Conservation (phyloP, 1,140 invertebrate genomes). For the Solen grandis region DNA sequence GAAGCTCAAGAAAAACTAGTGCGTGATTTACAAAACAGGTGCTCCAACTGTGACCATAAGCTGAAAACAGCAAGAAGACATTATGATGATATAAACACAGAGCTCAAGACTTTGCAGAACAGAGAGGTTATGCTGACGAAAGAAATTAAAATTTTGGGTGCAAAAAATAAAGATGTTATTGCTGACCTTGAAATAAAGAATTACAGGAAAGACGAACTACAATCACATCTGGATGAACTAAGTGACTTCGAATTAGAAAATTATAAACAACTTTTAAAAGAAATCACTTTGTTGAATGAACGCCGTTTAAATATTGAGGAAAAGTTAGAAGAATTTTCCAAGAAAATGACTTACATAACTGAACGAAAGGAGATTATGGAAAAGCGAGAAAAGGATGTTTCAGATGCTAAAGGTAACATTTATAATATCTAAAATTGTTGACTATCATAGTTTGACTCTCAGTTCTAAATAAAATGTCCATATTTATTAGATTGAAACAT, state of each 20-base stretch:
- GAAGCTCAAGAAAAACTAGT: conserved; percentile 46
- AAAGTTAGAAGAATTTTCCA: conserved; percentile 58
- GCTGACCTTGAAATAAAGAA: conserved; percentile 68
- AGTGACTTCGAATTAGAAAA: conserved; percentile 53
- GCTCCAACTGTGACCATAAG: conserved; percentile 63
- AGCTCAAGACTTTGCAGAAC: conserved; percentile 59
- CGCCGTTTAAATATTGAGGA: conserved; percentile 55
- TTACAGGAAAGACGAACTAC: conserved; percentile 54
- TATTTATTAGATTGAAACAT: no score
- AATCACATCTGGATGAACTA: conserved; percentile 15
- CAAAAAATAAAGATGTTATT: conserved; percentile 58
- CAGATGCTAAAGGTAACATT: conserved; percentile 28
- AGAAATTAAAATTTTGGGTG: conserved; percentile 53
- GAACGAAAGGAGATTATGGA: conserved; percentile 44
- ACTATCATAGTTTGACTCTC: no score
- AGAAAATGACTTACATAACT: conserved; percentile 50
- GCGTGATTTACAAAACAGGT: conserved; percentile 59
- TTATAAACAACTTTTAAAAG: conserved; percentile 51
- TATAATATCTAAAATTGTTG: no score
- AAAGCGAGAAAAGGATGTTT: conserved; percentile 39
- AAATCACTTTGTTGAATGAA: conserved; percentile 57
- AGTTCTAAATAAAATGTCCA: no score
- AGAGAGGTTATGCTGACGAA: conserved; percentile 47
- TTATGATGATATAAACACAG: conserved; percentile 45
- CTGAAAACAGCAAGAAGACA: conserved; percentile 60